These are phyloP conservation scores for Sceliomorpha sp. DNA, from an alignment of 2,888 invertebrate species.

Conservation along the genomic window DNA sequence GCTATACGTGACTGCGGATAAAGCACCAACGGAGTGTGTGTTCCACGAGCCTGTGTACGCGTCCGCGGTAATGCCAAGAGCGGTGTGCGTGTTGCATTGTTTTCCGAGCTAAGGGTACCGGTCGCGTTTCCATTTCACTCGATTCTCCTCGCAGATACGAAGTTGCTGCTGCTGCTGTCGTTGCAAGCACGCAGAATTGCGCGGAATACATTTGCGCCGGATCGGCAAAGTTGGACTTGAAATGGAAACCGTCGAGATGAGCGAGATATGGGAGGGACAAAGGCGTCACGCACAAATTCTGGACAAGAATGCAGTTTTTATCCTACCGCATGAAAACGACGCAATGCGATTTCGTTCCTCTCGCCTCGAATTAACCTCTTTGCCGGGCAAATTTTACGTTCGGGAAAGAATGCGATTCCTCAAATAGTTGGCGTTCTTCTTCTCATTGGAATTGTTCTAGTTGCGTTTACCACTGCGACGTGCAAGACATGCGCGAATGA, in stretches of 20 bases:
- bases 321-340: constrained; percentile 13
- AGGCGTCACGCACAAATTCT: constrained; percentile 49
- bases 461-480: no score
- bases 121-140: constrained; percentile 33
- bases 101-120: constrained; percentile 25
- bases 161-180: not conserved
- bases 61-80: constrained; percentile 2
- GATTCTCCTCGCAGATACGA: constrained; percentile 30
- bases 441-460: no score
- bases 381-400: constrained; percentile 39
- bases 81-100: constrained; percentile 28
- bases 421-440: constrained; percentile 29
- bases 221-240: constrained; percentile 30
- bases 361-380: constrained; percentile 50
- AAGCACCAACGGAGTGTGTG: constrained; percentile 24
- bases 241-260: constrained; percentile 47
- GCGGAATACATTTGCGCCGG: constrained; percentile 39
- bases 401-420: constrained; percentile 13
- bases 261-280: constrained; percentile 45
- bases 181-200: constrained; percentile 13
- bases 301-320: constrained; percentile 37
- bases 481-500: no score
- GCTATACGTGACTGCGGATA: constrained; percentile 18
- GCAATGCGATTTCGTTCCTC: constrained; percentile 31
- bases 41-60: not conserved